Evolutionary conservation across 2,888 invertebrate genomes (phyloP), one percentile per base, ranked within the genome.

Genomic region (Scotopteryx bipunctaria): DNA sequence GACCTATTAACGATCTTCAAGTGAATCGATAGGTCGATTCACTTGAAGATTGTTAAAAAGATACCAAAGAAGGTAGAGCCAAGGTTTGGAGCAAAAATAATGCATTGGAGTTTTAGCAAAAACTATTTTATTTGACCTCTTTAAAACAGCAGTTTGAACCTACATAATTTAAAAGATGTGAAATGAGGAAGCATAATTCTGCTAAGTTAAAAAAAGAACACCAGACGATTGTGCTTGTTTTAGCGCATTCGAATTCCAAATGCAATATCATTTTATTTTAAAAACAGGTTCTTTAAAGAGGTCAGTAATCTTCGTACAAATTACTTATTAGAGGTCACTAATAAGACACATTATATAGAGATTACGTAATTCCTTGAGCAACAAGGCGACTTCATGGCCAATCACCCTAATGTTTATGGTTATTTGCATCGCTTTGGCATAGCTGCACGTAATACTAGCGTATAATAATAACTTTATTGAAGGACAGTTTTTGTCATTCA

Each of bases 351-450:
- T 46, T 23, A 46, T 37, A 3, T 38, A 9, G 8, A 2, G 11
- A 33, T 40, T 47, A 25, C 13, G 47, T 33, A 47, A 47, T 25
- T 2, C 2, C n/a, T 33, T 44, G 17, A 9, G 49, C 15, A 25
- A 50, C 32, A 43, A 42, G 23, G 23, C 42, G 31, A 5, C 13
- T 50, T 33, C 50, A 44, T 38, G 33, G 44, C 21, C 38, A 45
- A 23, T 25, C 40, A 35, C 27, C 35, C 33, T 44, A 40, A 29
- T 33, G 15, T 11, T 5, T 21, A 19, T 37, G 25, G 50, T 50
- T 33, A 33, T 44, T 38, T 43, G 8, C 19, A 25, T 32, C 1
- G 23, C n/a, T 35, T 44, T 16, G 4, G 8, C n/a, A n/a, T 23
- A 16, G n/a, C 19, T 21, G 23, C 25, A 25, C 21, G 35, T 23